Evolutionary conservation across 92 coral and sea anemone species (phyloP), one percentile per base, ranked within the genome.

Genomic region (Paramuricea clavata): DNA sequence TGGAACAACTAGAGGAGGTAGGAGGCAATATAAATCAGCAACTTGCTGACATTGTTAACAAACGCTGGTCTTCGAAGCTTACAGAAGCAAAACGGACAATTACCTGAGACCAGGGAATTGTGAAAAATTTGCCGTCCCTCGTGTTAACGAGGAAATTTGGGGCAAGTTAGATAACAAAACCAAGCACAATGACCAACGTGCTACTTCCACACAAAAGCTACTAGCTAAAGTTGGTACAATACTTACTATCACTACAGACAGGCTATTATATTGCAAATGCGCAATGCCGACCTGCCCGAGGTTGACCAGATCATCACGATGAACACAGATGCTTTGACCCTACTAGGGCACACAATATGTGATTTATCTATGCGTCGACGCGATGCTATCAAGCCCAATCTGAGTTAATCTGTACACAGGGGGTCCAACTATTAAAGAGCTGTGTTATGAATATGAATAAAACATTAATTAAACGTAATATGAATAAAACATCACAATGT

Each of bases 291-390:
- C 22, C n/a, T 49, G 62, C 36, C 81, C 10, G 81, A 74, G 23
- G 90, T 89, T 22, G 72, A 81, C n/a, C n/a, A n/a, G n/a, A n/a
- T n/a, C 26, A 76, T 89, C 16, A 89, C 49, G 43, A 62, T 75
- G 69, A 78, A 60, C 60, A 89, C 92, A 19, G 83, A 85, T 78
- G 77, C 83, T 28, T 57, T 89, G 49, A 89, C 87, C n/a, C 57
- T 86, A 60, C 59, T 90, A 82, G 89, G 93, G 52, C 83, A 90
- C 76, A 81, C 83, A 0, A 78, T 35, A 33, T 43, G 47, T 31
- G 82, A 79, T 21, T 60, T 89, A 41, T 89, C 84, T 13, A 16
- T 78, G 84, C 87, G 67, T 74, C 78, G n/a, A n/a, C n/a, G n/a
- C n/a, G n/a, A n/a, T n/a, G n/a, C n/a, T n/a, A n/a, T n/a, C n/a